Evolutionary conservation across 2,797 vertebrate species (phyloP).

Genomic region (Podarcis siculus): DNA sequence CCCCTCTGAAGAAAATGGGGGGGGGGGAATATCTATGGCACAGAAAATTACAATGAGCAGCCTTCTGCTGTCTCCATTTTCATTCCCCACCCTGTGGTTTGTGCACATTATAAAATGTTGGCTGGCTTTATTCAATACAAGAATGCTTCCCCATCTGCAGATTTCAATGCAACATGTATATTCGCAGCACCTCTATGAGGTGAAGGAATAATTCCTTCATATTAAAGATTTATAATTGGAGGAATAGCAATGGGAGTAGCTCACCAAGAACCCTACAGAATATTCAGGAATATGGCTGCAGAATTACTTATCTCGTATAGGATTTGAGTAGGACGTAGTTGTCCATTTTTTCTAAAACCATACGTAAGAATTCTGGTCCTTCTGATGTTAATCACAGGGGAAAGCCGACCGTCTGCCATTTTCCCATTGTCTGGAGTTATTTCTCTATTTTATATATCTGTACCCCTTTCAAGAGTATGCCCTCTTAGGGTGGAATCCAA

Average conservation of each 20-base stretch:
- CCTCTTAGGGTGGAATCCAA: background rate
- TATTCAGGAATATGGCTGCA: background rate
- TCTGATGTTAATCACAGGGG: background rate
- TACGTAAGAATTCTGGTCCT: background rate
- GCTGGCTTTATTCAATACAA: slow-evolving; percentile 43
- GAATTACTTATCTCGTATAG: background rate
- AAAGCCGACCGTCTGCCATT: background rate
- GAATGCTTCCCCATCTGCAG: slow-evolving; percentile 48
- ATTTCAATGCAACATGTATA: slow-evolving; percentile 43
- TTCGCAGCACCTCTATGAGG: background rate
- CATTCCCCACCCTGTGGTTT: background rate
- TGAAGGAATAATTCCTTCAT: slow-evolving; percentile 43
- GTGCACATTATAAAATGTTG: background rate
- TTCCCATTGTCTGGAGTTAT: background rate
- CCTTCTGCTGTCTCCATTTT: background rate
- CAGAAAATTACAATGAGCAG: slow-evolving; percentile 28
- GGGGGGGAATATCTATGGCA: slow-evolving; percentile 18
- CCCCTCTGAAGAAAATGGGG: slow-evolving; percentile 45
- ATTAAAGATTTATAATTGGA: slow-evolving; percentile 45
- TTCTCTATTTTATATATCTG: background rate
- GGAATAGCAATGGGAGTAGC: background rate
- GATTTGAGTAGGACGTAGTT: background rate
- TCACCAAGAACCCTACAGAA: background rate
- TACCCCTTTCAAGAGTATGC: background rate
- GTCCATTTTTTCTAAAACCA: background rate